Conservation (phyloP, 1,140 invertebrate species). For the Manduca sexta region DNA sequence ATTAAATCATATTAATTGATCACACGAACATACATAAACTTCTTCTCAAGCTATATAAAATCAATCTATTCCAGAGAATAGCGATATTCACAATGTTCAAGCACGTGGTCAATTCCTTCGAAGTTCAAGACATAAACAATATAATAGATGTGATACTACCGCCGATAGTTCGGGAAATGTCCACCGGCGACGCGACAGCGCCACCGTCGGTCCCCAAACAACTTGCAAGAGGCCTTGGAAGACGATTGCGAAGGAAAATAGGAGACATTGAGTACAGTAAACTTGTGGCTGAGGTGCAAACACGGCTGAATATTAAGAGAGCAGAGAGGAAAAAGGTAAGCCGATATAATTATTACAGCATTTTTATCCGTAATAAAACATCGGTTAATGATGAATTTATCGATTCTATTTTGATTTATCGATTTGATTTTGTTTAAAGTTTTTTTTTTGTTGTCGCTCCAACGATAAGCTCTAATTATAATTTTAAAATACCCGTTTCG, state of each 20-base stretch:
- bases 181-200: constrained; percentile 38
- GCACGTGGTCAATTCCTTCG: constrained; percentile 43
- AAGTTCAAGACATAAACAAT: constrained; percentile 28
- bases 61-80: constrained; percentile 30
- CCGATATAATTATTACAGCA: neutral
- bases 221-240: constrained; percentile 43
- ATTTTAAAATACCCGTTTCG: too few species aligned
- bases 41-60: too few species aligned
- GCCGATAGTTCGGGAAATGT: constrained; percentile 57
- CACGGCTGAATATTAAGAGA: constrained; percentile 75
- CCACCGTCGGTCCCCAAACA: constrained; percentile 36
- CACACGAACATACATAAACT: too few species aligned
- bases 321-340: constrained; percentile 77
- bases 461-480: too few species aligned
- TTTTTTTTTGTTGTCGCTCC: too few species aligned
- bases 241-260: constrained; percentile 53
- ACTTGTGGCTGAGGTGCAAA: constrained; percentile 68
- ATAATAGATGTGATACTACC: constrained; percentile 47
- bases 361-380: too few species aligned
- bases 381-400: too few species aligned
- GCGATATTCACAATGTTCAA: constrained; percentile 58
- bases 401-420: neutral
- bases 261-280: constrained; percentile 59
- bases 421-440: too few species aligned
- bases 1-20: too few species aligned